Percentiles rank a stretch among this genome's conserved stretches.
Evolutionary conservation across 1,140 invertebrate species (phyloP).

Genomic region (Rhysida immarginata): DNA sequence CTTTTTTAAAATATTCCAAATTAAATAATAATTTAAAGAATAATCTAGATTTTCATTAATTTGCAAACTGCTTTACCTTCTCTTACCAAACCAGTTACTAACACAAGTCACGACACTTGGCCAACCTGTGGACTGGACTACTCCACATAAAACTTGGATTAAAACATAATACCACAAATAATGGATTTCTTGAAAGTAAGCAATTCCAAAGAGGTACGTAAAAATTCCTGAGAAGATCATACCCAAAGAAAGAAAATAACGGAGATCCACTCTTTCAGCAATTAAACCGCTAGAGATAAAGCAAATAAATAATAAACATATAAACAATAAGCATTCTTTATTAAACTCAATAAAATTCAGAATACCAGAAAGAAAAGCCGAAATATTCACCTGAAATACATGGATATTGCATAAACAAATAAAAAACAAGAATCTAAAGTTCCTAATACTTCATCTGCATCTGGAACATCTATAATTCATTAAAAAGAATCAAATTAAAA

Average conservation of each 20-base stretch:
- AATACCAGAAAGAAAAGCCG: neutral
- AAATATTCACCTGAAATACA: slow-evolving; percentile 62
- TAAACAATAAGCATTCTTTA: slow-evolving; percentile 1
- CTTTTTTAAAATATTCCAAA: too few species aligned
- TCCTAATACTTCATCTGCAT: slow-evolving; percentile 65
- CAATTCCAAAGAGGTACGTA: slow-evolving; percentile 79
- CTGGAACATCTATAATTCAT: slow-evolving; percentile 47
- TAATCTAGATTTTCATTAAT: too few species aligned
- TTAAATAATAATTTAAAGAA: too few species aligned
- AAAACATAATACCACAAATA: slow-evolving; percentile 67
- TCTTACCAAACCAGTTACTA: slow-evolving; percentile 90
- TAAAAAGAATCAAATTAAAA: slow-evolving; percentile 3
- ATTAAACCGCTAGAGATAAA: slow-evolving; percentile 54
- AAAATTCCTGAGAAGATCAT: slow-evolving; percentile 80
- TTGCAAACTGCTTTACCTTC: slow-evolving; percentile 42
- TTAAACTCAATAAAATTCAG: neutral
- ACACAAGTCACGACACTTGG: slow-evolving; percentile 84
- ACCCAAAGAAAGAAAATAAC: slow-evolving; percentile 75
- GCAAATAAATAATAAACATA: slow-evolving; percentile 11
- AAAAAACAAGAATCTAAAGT: slow-evolving; percentile 81
- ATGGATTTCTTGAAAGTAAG: slow-evolving; percentile 66
- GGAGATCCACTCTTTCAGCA: slow-evolving; percentile 76
- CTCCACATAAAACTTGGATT: slow-evolving; percentile 63
- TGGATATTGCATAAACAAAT: slow-evolving; percentile 79
- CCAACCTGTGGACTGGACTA: slow-evolving; percentile 82